Percentiles rank a stretch among this genome's conserved stretches.
Conservation (phyloP, 2,888 invertebrate genomes). For the Auanema freiburgensis region DNA sequence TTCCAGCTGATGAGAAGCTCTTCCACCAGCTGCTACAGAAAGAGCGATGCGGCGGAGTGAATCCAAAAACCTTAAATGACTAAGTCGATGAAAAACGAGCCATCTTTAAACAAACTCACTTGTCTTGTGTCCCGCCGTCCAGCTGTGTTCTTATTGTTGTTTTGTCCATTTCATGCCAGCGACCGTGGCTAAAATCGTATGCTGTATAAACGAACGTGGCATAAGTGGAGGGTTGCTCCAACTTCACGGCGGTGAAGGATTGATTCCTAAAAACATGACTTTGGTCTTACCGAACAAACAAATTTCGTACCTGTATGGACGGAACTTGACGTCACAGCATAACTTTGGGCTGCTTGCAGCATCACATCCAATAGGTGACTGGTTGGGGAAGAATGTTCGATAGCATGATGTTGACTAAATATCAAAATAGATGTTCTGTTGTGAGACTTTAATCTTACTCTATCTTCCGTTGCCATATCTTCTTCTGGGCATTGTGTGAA, state of each 20-base stretch:
- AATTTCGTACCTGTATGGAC: conserved; percentile 29
- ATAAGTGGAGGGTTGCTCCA: conserved; percentile 57
- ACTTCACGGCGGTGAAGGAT: conserved; percentile 54
- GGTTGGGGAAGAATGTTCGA: conserved; percentile 62
- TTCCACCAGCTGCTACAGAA: conserved; percentile 52
- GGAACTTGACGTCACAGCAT: conserved; percentile 57
- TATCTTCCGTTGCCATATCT: conserved; percentile 22
- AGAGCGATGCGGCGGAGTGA: conserved; percentile 42
- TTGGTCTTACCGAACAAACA: background rate
- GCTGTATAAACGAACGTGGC: conserved; percentile 59
- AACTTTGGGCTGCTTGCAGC: conserved; percentile 48
- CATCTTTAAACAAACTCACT: conserved; percentile 14
- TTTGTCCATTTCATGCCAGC: conserved; percentile 57
- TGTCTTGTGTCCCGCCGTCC: conserved; percentile 55
- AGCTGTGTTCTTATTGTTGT: conserved; percentile 51
- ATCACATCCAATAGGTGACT: conserved; percentile 53
- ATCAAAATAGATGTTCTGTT: background rate
- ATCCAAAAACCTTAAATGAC: conserved; percentile 40
- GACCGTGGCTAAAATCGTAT: conserved; percentile 50
- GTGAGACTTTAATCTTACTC: background rate
- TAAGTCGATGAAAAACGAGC: background rate
- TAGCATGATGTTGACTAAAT: conserved; percentile 46
- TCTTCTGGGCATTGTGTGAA: conserved; percentile 39
- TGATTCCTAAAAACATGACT: conserved; percentile 33
- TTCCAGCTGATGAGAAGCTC: conserved; percentile 55